Base-by-base conservation (phyloP, 2,113 vertebrate species). In the Pagrus major region DNA sequence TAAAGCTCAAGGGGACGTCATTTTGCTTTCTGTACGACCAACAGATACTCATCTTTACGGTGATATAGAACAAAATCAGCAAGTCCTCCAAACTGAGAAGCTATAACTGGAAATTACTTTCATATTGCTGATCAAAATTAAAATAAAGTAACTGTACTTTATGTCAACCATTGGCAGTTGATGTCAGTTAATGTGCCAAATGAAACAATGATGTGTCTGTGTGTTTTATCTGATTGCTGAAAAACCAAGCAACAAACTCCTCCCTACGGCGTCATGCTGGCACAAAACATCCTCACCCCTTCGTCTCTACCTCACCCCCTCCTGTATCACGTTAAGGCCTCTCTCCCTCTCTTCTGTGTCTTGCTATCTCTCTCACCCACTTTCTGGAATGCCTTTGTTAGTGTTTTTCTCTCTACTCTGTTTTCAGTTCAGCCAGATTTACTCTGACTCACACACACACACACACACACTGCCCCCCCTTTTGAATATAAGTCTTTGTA, bases 311-410 rank as follows among this genome's bases (percentile, higher is more conserved):
- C 56, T 63, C 71, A 42, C 52, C 54, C 55, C n/a, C 35, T 52
- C 35, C 47, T 44, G 39, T 49, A 68, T 69, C 63, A 39, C 15
- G 20, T 83, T 76, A 82, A 84, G 76, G 81, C 65, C 85, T 71
- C 72, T 60, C 52, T 58, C 39, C 23, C 33, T 33, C 39, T 66
- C 14, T 60, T 33, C 23, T 56, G 27, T 71, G 21, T 73, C 55
- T 63, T 49, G 12, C 74, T 78, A 44, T 82, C 63, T 73, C 67
- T 83, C 67, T 75, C 46, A 16, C 23, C 21, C 64, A 42, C 55
- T 74, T 76, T 73, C 69, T 52, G 88, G 65, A 87, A 90, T 89
- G 85, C 85, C 71, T 91, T 85, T 78, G 78, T 89, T 84, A 54
- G 71, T 85, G 70, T 86, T 93, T n/a, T 89, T 76, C 61, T 73